Evolutionary conservation across 2,113 vertebrate genomes (phyloP).

Genomic region (Pygoscelis antarcticus): DNA sequence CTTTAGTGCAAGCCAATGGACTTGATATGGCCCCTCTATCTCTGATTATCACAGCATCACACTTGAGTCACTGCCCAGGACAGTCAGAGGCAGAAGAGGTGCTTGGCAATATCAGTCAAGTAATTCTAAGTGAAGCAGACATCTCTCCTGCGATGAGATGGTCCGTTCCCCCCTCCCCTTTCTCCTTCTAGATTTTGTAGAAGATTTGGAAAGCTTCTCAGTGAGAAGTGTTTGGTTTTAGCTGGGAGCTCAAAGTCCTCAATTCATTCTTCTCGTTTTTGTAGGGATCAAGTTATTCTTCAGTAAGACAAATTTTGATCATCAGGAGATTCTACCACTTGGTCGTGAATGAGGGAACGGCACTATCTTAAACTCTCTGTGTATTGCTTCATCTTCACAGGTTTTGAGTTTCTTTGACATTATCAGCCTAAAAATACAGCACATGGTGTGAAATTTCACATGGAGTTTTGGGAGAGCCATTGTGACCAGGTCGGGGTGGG

Average conservation of each 20-base stretch:
- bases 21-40: not conserved
- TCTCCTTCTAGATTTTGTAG: not conserved
- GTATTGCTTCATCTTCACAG: not conserved
- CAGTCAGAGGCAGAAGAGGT: not conserved
- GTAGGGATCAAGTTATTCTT: rapidly evolving
- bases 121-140: slow-evolving; percentile 8
- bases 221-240: not conserved
- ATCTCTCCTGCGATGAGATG: not conserved
- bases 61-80: not conserved
- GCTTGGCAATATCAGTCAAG: not conserved
- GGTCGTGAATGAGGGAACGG: not conserved
- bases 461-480: rapidly evolving
- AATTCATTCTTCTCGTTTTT: not conserved
- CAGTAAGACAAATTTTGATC: not conserved
- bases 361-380: not conserved
- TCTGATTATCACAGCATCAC: not conserved
- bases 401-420: not conserved
- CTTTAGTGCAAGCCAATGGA: not conserved
- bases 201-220: not conserved
- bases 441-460: rapidly evolving
- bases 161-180: not conserved
- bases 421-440: not conserved
- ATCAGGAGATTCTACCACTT: not conserved
- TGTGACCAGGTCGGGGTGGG: too few species aligned
- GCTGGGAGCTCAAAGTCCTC: not conserved